These are phyloP conservation scores for Mesocricetus auratus DNA, from an alignment of 2,113 vertebrate genomes.

Conservation along the genomic window DNA sequence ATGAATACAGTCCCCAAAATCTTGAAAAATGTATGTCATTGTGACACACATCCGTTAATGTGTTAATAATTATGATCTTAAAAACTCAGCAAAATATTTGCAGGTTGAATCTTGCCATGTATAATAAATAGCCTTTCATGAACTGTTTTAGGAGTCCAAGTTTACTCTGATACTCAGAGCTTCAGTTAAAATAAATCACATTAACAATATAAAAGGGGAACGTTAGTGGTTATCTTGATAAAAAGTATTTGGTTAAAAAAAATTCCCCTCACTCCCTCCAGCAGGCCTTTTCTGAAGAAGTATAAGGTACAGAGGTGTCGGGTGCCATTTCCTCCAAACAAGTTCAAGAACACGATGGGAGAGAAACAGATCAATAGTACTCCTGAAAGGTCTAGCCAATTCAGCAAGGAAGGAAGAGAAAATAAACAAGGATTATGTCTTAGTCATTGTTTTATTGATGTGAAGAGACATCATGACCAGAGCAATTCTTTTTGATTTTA, in stretches of 20 bases:
- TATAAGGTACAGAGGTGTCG: background rate
- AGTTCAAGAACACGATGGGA: background rate
- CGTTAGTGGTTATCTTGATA: background rate
- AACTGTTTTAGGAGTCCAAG: constrained; percentile 29
- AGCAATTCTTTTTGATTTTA: background rate
- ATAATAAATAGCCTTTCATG: background rate
- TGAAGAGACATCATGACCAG: background rate
- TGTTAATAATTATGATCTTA: background rate
- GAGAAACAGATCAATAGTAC: background rate
- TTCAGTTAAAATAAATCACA: background rate
- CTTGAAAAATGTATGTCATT: background rate
- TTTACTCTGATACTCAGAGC: background rate
- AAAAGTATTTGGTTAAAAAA: background rate
- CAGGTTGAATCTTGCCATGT: background rate
- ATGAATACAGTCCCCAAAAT: background rate
- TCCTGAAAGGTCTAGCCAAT: background rate
- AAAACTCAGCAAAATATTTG: background rate
- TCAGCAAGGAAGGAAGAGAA: background rate
- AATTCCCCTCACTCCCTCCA: background rate
- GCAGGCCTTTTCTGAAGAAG: background rate
- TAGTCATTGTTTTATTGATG: background rate
- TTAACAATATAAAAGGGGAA: background rate
- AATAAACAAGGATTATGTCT: background rate
- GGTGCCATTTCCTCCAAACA: background rate
- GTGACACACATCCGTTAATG: background rate